Base-by-base conservation (phyloP, 2,888 invertebrate genomes). In the Drosophila nr. perissopoda region DNA sequence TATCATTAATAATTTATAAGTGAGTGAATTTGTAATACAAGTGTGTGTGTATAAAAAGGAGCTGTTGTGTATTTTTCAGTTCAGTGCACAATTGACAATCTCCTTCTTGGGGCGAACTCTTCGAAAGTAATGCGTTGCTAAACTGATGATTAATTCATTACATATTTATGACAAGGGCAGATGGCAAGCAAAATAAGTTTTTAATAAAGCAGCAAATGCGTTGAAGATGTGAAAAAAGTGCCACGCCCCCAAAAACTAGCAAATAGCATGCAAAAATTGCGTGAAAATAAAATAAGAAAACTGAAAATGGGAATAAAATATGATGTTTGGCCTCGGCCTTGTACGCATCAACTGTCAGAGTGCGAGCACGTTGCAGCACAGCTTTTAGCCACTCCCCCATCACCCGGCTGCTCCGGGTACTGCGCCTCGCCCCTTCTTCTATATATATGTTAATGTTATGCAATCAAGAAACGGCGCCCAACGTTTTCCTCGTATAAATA, bases 1-100 rank as follows among this genome's bases (percentile, higher is more conserved):
- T 65, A 77, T 86, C 88, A 89, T 88, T 89, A 89, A 88, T 89
- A 88, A 86, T 88, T 89, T 71, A 86, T 86, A 70, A 81, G 42
- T 79, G 88, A 89, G 57, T 78, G 79, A 64, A 61, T 74, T 52
- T 54, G 36, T 29, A 52, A 48, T 40, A 54, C 27, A 27, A 56
- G 27, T n/a, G 16, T n/a, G 21, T 34, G 25, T n/a, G 10, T n/a
- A 4, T 11, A 52, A 33, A 48, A 52, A 48, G 13, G 56, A 70
- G 54, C 11, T 66, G 34, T 25, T 48, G 54, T 63, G 59, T 60
- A 74, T 83, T 83, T 79, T 79, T 59, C 76, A 70, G 60, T 71
- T 76, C 69, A 74, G 67, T 82, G 78, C 87, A 70, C 89, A 82
- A 83, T 85, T 81, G 88, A 70, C 65, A 75, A 75, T 71, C 68